These are phyloP conservation scores for Vandiemenella viatica DNA, from an alignment of 2,888 invertebrate genomes.

Conservation along the genomic window DNA sequence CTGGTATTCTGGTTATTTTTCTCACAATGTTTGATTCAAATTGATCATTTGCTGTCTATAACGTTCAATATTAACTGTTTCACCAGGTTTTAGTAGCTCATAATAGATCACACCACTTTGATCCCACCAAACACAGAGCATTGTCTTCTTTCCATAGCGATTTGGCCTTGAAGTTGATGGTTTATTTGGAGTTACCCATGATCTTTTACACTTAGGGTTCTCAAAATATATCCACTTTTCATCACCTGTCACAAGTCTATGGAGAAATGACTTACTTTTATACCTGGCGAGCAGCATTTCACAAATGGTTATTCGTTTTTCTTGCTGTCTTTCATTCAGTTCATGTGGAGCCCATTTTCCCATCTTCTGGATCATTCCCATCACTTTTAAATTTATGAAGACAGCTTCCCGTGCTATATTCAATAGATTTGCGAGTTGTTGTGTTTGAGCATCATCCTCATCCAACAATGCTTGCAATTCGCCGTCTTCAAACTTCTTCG, in stretches of 20 bases:
- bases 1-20: too few species aligned
- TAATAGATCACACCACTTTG: neutral
- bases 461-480: constrained; percentile 15
- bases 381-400: neutral
- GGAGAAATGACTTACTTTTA: neutral
- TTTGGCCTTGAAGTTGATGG: constrained; percentile 1
- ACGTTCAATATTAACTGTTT: neutral
- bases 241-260: neutral
- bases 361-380: neutral
- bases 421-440: constrained; percentile 2
- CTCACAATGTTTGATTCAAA: too few species aligned
- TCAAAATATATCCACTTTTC: neutral
- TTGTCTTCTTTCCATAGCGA: constrained; percentile 2
- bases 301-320: neutral
- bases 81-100: neutral
- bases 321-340: neutral
- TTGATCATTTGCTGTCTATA: too few species aligned
- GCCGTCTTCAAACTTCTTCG: constrained; percentile 16
- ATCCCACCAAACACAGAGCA: constrained; percentile 4
- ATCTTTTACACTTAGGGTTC: neutral
- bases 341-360: neutral
- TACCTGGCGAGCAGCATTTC: constrained; percentile 1
- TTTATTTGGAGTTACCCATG: too few species aligned
- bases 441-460: constrained; percentile 10
- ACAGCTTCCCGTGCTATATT: constrained; percentile 1